Base-by-base conservation (phyloP, 2,113 vertebrate species). In the Heterotis niloticus region DNA sequence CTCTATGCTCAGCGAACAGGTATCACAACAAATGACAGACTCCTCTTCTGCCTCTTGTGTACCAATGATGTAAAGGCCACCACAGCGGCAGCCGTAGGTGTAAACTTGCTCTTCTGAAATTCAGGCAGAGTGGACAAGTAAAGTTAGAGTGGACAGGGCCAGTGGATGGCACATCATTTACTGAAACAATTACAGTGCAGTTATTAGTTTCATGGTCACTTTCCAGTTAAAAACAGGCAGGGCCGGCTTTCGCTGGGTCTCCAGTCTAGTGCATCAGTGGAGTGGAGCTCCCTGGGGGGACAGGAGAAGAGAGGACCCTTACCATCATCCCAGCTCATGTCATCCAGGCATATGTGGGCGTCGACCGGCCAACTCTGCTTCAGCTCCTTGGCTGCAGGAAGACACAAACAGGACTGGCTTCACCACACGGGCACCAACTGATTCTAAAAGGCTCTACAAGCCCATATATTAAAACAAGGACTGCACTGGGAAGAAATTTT, bases 311-410 rank as follows among this genome's bases (percentile, higher is more conserved):
- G 28, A 10, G 11, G 11, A 24, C 7, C 73, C 83, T 80, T 84
- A 93, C 92, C 90, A 20, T 78, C 71, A 67, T 91, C 84, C 87
- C 88, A 91, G 51, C 57, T 83, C 91, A 93, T 91, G 84, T 92
- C 88, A 54, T 91, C 84, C 67, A 91, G 76, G 54, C 10, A 67
- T 17, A 93, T 79, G 1, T 83, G 82, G 52, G 83, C 87, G 74
- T 93, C 91, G 17, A 90, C 82, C 0, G 90, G 91, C 88, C 90
- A 87, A 67, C 86, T 87, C 83, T 93, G 92, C 76, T 87, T 89
- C 75, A 93, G 87, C 69, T 90, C 87, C 79, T 62, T 81, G 1
- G 85, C 92, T 93, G 82, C 57, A 86, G 76, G 5, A 64, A 82
- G 57, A 52, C 1, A 87, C 59, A 77, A 34, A 57, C 20, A 23